Evolutionary conservation across 2,797 vertebrate species (phyloP), one percentile per base, ranked within the genome.

Genomic region (Ambastaia sidthimunki): DNA sequence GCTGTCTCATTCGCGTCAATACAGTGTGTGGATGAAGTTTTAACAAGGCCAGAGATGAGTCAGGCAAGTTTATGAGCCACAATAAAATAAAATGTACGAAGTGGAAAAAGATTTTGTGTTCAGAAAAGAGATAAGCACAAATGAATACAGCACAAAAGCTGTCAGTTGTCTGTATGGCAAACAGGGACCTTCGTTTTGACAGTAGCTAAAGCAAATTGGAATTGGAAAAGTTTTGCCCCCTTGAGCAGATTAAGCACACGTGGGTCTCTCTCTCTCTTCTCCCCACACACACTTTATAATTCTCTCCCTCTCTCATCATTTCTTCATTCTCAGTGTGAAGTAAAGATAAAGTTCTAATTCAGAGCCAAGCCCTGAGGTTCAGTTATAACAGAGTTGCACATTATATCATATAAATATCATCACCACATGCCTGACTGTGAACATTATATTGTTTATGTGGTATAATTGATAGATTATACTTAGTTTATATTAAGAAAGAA

Each of bases 11-110:
- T 73, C 31, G 31, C 31, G n/a, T 78, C 71, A 68, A 25, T 50
- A 12, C 21, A 44, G 60, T 59, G 70, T 4, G 2, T 34, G 54
- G 25, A 68, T 60, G 13, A 59, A 19, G n/a, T 44, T 74, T 80
- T 60, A 62, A 68, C 78, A 80, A 80, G 71, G 78, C 25, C 71
- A 68, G 25, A 50, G 48, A 80, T 50, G 63, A 74, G 63, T 80
- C 71, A 68, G 70, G 28, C 44, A 25, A 54, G 50, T 47, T 71
- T 65, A 67, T 74, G 41, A 80, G 28, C 23, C 50, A 67, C 60
- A 21, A 37, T 74, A 50, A 67, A 67, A 72, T 80, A 5, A 62
- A 80, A 73, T 23, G 55, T 6, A 12, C 31, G 47, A 54, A 66
- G 34, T 65, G 59, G 31, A 65, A 73, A 57, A 80, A 57, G 0